Conservation (phyloP, 2,888 invertebrate genomes). For the Thera obeliscata region DNA sequence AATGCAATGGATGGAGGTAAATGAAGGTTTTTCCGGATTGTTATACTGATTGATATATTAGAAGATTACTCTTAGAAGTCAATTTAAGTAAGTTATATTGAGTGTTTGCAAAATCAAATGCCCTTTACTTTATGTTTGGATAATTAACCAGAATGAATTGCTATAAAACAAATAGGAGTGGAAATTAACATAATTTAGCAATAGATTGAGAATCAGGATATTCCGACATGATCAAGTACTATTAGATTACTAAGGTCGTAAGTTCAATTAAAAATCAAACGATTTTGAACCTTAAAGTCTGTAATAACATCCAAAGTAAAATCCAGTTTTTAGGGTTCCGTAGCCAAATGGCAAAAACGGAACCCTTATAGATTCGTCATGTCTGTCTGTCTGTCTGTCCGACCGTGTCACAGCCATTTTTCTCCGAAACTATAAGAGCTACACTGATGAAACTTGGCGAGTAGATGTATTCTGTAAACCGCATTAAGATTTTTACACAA, state of each 20-base stretch:
- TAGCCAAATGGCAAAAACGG: too few relatives aligned
- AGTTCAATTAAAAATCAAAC: conserved; percentile 4
- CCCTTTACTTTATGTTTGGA: neutral
- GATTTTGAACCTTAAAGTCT: conserved; percentile 1
- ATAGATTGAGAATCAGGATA: neutral
- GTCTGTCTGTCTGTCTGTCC: too few relatives aligned
- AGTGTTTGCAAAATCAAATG: neutral
- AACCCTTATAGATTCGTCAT: too few relatives aligned
- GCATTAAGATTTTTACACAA: too few relatives aligned
- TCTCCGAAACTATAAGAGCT: too few relatives aligned
- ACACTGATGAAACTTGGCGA: too few relatives aligned
- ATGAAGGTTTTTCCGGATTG: conserved; percentile 24
- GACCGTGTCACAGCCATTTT: too few relatives aligned
- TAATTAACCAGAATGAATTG: neutral
- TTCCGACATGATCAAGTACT: neutral
- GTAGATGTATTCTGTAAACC: too few relatives aligned
- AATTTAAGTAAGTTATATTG: neutral
- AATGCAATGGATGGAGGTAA: conserved; percentile 8
- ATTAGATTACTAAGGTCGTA: neutral
- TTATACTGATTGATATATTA: conserved; percentile 15
- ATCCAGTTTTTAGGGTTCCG: conserved; percentile 1
- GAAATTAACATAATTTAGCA: neutral
- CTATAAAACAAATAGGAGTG: too few relatives aligned
- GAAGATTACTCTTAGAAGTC: neutral
- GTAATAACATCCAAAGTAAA: conserved; percentile 3